Evolutionary conservation across 2,113 vertebrate species (phyloP), one percentile per base, ranked within the genome.

Genomic region (Rallus limicola): DNA sequence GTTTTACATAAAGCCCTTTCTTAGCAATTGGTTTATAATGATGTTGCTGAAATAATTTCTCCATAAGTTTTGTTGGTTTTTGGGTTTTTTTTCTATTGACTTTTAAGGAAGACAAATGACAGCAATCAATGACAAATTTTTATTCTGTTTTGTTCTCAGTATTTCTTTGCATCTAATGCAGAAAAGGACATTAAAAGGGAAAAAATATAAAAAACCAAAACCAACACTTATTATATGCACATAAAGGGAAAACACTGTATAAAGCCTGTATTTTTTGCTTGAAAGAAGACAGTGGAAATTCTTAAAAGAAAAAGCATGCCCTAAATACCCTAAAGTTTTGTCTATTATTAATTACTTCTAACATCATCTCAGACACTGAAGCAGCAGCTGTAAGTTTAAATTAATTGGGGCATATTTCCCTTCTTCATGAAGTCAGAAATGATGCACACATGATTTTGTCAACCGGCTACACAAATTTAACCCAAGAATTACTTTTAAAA

Each of bases 21-120:
- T 75, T 86, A 85, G n/a, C 71, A 87, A 76, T 82, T 91, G 81
- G 40, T 29, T 68, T 68, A 83, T 97, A 97, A 96, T 63, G 82
- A 96, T 92, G 63, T 89, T 88, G 67, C 56, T 90, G 87, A 95
- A 96, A 83, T 86, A 83, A 86, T 88, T 89, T 95, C 34, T 52
- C 26, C 16, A 4, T 78, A 71, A 74, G 33, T 84, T 90, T 94
- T 86, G 58, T 28, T 76, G 25, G 24, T 23, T 25, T 7, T n/a
- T n/a, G n/a, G n/a, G n/a, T n/a, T 56, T 60, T 94, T 90, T 86
- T 90, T 38, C 34, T 72, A 79, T 89, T 95, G 58, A 93, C 80
- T 65, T 91, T 92, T 68, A 40, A 91, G 83, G 77, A 88, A 84
- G 70, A 80, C 58, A 88, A 75, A 29, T 11, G 92, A 16, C 28